Base-by-base conservation (phyloP, 2,113 vertebrate species). In the Scophthalmus maximus region DNA sequence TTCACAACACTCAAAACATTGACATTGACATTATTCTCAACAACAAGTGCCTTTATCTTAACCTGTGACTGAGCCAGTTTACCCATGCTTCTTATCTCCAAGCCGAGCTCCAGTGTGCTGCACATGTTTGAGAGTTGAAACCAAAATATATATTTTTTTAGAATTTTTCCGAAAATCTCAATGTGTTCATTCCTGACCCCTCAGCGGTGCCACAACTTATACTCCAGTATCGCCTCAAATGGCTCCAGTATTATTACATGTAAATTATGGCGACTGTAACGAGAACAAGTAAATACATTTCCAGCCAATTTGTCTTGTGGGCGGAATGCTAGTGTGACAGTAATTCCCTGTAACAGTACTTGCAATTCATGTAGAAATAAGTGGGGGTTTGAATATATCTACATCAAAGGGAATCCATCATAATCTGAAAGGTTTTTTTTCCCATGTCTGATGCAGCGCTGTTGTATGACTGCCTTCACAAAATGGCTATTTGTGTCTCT, bases 401-500 rank as follows among this genome's bases (percentile, higher is more conserved):
- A 30, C 64, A 73, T 81, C 49, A 73, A 69, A 81, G 75, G 29
- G 56, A 72, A 71, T 86, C 68, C 65, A 75, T 83, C 62, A 80
- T 62, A 73, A 75, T 76, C 55, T 77, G 71, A 67, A 51, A 62
- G 69, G 65, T 64, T 86, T 80, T 82, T 76, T n/a, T n/a, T n/a
- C n/a, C n/a, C 26, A 62, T 66, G 53, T 62, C 49, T 72, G 38
- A 68, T 73, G 51, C 66, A 26, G 57, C 22, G 42, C 66, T 71
- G 60, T 71, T 81, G 69, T 73, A 68, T 81, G 65, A 86, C 74
- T 78, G 62, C 62, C 81, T 67, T 72, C 63, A 63, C 51, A 81
- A 84, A 88, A 79, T 67, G 62, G 50, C 76, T 89, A 78, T 84
- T 82, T 61, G 73, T 63, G 57, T 81, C 76, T 72, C 26, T 67